Conservation (phyloP, 2,113 vertebrate species). For the Himantopus leucocephalus region DNA sequence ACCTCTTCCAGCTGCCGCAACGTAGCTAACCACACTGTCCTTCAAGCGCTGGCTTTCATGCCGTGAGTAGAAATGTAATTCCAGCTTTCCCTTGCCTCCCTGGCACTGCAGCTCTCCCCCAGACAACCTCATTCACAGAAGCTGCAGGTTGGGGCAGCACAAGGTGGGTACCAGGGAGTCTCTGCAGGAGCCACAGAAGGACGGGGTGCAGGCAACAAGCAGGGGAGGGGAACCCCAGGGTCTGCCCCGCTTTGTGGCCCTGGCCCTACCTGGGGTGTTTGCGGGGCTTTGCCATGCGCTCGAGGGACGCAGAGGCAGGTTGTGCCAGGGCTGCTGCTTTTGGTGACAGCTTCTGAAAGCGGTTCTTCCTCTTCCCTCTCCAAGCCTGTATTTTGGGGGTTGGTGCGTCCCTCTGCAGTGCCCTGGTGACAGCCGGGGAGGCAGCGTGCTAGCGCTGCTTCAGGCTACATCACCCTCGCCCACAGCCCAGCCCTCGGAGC, state of each 20-base stretch:
- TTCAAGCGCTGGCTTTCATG: neutral
- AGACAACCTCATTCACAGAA: neutral
- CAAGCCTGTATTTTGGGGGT: neutral
- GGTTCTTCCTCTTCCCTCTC: neutral
- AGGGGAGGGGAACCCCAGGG: neutral
- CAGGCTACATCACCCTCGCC: neutral
- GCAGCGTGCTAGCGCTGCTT: neutral
- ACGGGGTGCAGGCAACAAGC: accelerated
- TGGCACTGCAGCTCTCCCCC: neutral
- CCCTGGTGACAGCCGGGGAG: neutral
- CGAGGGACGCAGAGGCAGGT: neutral
- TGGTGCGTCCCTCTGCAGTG: neutral
- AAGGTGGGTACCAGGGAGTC: accelerated
- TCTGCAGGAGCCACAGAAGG: neutral
- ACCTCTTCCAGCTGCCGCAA: neutral
- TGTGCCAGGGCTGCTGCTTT: neutral
- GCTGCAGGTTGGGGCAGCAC: neutral
- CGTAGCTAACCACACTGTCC: neutral
- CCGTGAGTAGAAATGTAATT: neutral
- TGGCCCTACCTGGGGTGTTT: accelerated
- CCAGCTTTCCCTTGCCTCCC: neutral
- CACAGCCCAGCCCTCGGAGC: neutral
- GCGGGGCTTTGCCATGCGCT: accelerated
- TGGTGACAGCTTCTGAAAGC: neutral
- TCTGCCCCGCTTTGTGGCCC: neutral